These are phyloP conservation scores for Thripadectes ignobilis DNA, from an alignment of 2,797 vertebrate genomes.

Conservation along the genomic window DNA sequence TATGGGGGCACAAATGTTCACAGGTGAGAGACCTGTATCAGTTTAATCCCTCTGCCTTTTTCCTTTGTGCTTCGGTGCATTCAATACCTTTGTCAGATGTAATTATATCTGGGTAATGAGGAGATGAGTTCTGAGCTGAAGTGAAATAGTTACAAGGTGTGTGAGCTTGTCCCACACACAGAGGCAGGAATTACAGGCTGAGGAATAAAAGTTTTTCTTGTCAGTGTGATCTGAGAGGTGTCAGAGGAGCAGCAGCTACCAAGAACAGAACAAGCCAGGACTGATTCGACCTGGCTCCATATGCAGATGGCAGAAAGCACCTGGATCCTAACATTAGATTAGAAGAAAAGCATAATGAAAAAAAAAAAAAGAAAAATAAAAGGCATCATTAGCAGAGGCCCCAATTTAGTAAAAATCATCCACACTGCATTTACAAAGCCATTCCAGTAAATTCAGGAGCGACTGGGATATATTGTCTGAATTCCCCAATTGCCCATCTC, in stretches of 20 bases:
- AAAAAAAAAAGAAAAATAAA: not conserved
- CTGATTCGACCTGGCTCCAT: not conserved
- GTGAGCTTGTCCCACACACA: constrained; percentile 62
- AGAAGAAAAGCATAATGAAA: not conserved
- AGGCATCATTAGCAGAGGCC: not conserved
- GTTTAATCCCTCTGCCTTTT: constrained; percentile 46
- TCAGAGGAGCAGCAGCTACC: constrained; percentile 37
- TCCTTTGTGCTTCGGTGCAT: not conserved
- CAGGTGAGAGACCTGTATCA: not conserved
- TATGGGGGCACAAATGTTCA: constrained; percentile 6
- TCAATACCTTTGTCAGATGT: constrained; percentile 41
- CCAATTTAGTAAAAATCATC: not conserved
- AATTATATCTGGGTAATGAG: constrained; percentile 32
- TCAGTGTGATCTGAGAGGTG: constrained; percentile 42
- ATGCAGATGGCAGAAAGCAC: not conserved
- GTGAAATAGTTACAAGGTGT: constrained; percentile 48
- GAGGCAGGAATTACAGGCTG: constrained; percentile 55
- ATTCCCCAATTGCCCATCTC: not conserved
- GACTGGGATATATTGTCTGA: not conserved
- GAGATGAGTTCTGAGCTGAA: not conserved
- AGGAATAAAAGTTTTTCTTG: constrained; percentile 53
- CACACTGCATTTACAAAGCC: not conserved
- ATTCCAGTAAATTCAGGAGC: not conserved
- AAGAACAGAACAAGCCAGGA: constrained; percentile 16
- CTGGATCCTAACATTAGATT: not conserved